These are phyloP conservation scores for Amblyopsis rosae DNA, from an alignment of 2,113 vertebrate genomes.

Conservation along the genomic window DNA sequence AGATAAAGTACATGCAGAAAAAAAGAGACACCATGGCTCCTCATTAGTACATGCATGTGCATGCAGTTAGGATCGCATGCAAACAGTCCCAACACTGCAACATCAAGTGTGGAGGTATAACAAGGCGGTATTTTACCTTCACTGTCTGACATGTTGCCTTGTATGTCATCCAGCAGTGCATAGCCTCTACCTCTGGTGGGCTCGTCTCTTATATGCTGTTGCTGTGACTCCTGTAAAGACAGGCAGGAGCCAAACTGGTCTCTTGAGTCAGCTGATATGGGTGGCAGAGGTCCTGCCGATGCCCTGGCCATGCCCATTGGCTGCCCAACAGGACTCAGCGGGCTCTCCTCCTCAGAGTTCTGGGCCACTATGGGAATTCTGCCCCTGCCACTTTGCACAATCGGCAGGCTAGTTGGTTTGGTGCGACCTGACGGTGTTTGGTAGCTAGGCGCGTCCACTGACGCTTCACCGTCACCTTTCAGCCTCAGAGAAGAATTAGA, in stretches of 20 bases:
- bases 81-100: constrained; percentile 35
- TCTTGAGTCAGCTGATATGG: constrained; percentile 95
- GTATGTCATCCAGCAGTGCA: constrained; percentile 96
- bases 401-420: constrained; percentile 96
- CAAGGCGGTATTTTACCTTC: constrained; percentile 87
- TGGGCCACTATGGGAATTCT: constrained; percentile 96
- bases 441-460: constrained; percentile 84
- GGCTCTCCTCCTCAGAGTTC: constrained; percentile 98
- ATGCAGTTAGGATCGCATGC: constrained; percentile 43
- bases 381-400: constrained; percentile 92
- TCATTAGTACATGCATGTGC: constrained; percentile 13
- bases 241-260: constrained; percentile 99
- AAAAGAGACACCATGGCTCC: constrained; percentile 10
- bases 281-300: constrained; percentile 93
- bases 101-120: constrained; percentile 10
- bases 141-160: constrained; percentile 97
- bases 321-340: constrained; percentile 95
- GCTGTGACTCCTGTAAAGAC: constrained; percentile 89
- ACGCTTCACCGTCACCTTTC: constrained; percentile 88
- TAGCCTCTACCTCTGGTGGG: constrained; percentile 89
- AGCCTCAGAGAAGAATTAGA: constrained; percentile 94
- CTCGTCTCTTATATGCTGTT: constrained; percentile 95
- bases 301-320: constrained; percentile 99
- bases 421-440: constrained; percentile 88
- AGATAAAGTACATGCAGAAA: constrained; percentile 40